Evolutionary conservation across 2,113 vertebrate genomes (phyloP).

Genomic region (Carollia perspicillata): DNA sequence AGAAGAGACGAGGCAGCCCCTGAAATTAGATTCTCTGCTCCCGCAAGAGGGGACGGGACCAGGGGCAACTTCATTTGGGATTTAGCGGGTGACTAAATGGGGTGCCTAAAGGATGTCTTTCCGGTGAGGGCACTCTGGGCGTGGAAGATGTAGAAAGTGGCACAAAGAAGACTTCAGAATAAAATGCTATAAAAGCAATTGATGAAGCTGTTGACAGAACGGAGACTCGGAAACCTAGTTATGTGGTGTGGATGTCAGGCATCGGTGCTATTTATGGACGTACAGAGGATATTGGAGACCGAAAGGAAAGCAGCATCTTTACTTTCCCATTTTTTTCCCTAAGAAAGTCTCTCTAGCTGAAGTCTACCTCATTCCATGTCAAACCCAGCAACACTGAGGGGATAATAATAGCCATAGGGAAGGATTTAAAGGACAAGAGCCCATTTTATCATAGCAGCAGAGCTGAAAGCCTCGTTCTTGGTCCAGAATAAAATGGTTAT

Average conservation of each 20-base stretch:
- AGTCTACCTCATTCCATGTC: constrained; percentile 36
- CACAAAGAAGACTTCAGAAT: constrained; percentile 51
- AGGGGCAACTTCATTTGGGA: constrained; percentile 35
- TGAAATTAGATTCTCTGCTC: constrained; percentile 52
- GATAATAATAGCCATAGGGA: neutral
- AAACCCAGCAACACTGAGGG: constrained; percentile 44
- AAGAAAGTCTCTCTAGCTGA: constrained; percentile 42
- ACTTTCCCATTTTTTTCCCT: constrained; percentile 18
- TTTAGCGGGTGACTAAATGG: constrained; percentile 59
- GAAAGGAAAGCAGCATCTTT: constrained; percentile 39
- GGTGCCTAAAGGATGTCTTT: constrained; percentile 35
- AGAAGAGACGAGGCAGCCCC: constrained; percentile 1
- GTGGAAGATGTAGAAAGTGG: constrained; percentile 45
- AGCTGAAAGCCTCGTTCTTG: constrained; percentile 24
- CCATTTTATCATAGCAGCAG: constrained; percentile 32
- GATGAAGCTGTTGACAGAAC: constrained; percentile 48
- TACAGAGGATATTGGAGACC: constrained; percentile 22
- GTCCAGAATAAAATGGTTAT: neutral
- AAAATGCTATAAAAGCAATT: constrained; percentile 56
- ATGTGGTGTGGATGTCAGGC: constrained; percentile 22
- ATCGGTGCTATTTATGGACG: constrained; percentile 52
- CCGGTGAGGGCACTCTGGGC: neutral
- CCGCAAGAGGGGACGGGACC: constrained; percentile 24
- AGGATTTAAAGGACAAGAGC: constrained; percentile 38
- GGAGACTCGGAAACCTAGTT: constrained; percentile 60